Base-by-base conservation (phyloP, 2,797 vertebrate species). In the Sphenodon punctatus region DNA sequence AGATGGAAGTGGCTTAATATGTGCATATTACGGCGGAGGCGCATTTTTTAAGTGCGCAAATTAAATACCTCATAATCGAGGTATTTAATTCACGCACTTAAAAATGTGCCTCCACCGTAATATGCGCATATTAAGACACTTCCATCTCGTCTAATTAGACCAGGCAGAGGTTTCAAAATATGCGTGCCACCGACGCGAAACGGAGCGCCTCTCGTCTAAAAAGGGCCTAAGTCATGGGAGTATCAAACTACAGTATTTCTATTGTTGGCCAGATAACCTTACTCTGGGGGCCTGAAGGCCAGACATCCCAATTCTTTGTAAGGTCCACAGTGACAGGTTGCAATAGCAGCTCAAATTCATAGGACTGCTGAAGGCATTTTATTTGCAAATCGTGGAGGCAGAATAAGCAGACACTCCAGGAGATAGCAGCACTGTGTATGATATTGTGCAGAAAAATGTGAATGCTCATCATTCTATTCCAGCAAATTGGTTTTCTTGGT, bases 401-500 rank as follows among this genome's bases (percentile, higher is more conserved):
- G 58, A 60, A 73, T 65, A 72, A 85, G 86, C 11, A 73, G 76
- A 39, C 51, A 14, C 23, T 89, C 49, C 23, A 73, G 16, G 53
- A 74, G 65, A 60, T 45, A 85, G 38, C 4, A 5, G 67, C 80
- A 63, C 84, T 4, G 27, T 13, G 70, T 73, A 25, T 1, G 2
- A 41, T 43, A 46, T 75, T 20, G 79, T 59, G 63, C 69, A 61
- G 55, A 78, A 77, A 61, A 84, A 81, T 2, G 5, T 1, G 3
- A 48, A n/a, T 76, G 77, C 73, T 42, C 75, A 45, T 39, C 16
- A 1, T 39, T 75, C 80, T 69, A 42, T 86, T 69, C 78, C 3
- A 6, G 71, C 80, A 85, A 90, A 91, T 84, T 86, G 78, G 80
- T 86, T 89, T 89, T 73, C 86, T 73, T 65, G 77, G 73, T 6